Base-by-base conservation (phyloP, 2,113 vertebrate genomes). In the Rhegmatorhina hoffmannsi region DNA sequence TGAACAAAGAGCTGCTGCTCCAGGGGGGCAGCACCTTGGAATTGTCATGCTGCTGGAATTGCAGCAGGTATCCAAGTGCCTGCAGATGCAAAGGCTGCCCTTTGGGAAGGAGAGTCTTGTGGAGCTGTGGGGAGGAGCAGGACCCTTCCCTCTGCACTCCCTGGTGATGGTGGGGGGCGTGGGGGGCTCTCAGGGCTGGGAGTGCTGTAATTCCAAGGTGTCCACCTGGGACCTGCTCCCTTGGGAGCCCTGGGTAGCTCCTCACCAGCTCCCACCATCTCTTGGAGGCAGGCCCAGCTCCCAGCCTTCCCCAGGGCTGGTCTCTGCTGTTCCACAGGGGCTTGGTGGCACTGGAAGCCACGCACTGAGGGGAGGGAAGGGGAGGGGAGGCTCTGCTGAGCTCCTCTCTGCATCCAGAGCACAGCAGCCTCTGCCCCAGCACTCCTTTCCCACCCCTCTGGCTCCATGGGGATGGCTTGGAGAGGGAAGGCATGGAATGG, bases 181-280 rank as follows among this genome's bases (percentile, higher is more conserved):
- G 28, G 47, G 58, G 4, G 38, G 56, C 76, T 67, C 33, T 49
- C 3, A 2, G 43, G 6, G 89, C 73, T 4, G 2, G 14, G 38
- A 6, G 4, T 3, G 19, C 49, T 31, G 6, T 1, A 11, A 8
- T 3, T 7, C 14, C 17, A 1, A 36, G 25, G 3, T 4, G 25
- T 10, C 16, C 28, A 2, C 7, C 47, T 38, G 38, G 59, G 14
- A 9, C 17, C 55, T 2, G 25, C 26, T 50, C 29, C 60, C 24
- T 50, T 11, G 1, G 46, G 21, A 47, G 46, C n/a, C 34, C 36
- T 17, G n/a, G 20, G 49, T 7, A 44, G 49, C 59, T 8, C 36
- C 40, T 36, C n/a, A 9, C 33, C 43, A 34, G 20, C n/a, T 82
- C 49, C 43, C 6, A 4, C 28, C 6, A 9, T 14, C 10, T 25